Evolutionary conservation across 2,888 invertebrate species (phyloP), one percentile per base, ranked within the genome.

Genomic region (Abscondita cerata): DNA sequence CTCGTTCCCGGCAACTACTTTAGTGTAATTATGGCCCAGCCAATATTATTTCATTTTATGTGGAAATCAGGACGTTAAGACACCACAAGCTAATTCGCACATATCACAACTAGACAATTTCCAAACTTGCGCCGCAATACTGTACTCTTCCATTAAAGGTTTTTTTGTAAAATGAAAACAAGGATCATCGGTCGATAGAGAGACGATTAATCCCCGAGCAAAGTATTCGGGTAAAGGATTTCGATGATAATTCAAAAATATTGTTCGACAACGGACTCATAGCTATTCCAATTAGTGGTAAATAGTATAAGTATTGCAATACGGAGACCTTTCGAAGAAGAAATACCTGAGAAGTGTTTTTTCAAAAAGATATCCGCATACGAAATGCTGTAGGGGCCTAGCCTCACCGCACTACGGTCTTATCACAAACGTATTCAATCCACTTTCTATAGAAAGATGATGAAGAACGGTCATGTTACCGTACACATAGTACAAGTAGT

Each of bases 111-210:
- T 94, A 80, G 96, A 96, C 20, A 99, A 85, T 82, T 99, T 99
- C 98, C 98, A 99, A 65, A 99, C 98, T 81, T 99, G 98, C 0
- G 98, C 95, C 2, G 99, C 99, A 81, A 99, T 99, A 76, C 96
- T 97, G 85, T 98, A 99, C 81, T 99, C 99, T 80, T 99, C 99
- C 98, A 99, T 99, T 75, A 99, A 83, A 4, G 99, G 97, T 84
- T 99, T 98, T 87, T 98, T 99, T 61, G 99, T 99, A 80, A 98
- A 99, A 83, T 99, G 99, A 82, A 99, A 99, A 69, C 99, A 83
- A 0, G 99, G 99, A 83, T 99, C 99, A 79, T 99, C 99, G 0
- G 98, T 98, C 9, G 96, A 97, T 63, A 99, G 85, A 46, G 96
- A 97, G 70, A 99, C 89, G 75, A 93, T 90, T 44, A 99, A 86